Conservation (phyloP, 2,113 vertebrate species). For the Festucalex cinctus region DNA sequence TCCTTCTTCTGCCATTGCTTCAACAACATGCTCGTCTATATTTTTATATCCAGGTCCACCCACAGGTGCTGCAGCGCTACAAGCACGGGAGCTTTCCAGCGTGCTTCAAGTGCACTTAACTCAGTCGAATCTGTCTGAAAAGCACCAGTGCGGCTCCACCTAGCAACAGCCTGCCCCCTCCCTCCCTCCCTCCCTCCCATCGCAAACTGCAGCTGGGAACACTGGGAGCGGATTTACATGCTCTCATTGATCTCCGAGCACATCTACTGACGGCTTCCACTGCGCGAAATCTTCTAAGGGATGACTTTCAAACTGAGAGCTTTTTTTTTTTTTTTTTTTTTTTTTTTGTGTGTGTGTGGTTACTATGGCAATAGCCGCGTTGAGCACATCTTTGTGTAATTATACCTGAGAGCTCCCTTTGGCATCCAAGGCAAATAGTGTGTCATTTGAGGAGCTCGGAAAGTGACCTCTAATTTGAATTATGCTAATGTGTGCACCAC, state of each 20-base stretch:
- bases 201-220: slow-evolving; percentile 47
- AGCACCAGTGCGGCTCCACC: slow-evolving; percentile 50
- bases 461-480: slow-evolving; percentile 44
- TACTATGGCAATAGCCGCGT: slow-evolving; percentile 63
- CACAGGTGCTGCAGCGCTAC: slow-evolving; percentile 1
- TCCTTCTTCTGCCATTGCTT: neutral
- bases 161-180: slow-evolving; percentile 55
- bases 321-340: slow-evolving; percentile 42
- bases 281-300: slow-evolving; percentile 41
- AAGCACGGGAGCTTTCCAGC: slow-evolving; percentile 2
- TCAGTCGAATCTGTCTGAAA: slow-evolving; percentile 24
- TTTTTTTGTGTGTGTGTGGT: no score
- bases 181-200: slow-evolving; percentile 11
- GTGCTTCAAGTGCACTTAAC: slow-evolving; percentile 7
- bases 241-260: slow-evolving; percentile 42
- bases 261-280: slow-evolving; percentile 46
- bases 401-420: slow-evolving; percentile 47
- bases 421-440: slow-evolving; percentile 17
- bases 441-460: slow-evolving; percentile 11
- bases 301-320: slow-evolving; percentile 54
- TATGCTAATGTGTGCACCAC: neutral
- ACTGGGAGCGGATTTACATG: slow-evolving; percentile 47
- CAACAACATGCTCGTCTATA: slow-evolving; percentile 6
- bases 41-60: slow-evolving; percentile 5
- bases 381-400: slow-evolving; percentile 53